Evolutionary conservation across 1,140 invertebrate genomes (phyloP), one percentile per base, ranked within the genome.

Genomic region (Drosophila novamexicana): DNA sequence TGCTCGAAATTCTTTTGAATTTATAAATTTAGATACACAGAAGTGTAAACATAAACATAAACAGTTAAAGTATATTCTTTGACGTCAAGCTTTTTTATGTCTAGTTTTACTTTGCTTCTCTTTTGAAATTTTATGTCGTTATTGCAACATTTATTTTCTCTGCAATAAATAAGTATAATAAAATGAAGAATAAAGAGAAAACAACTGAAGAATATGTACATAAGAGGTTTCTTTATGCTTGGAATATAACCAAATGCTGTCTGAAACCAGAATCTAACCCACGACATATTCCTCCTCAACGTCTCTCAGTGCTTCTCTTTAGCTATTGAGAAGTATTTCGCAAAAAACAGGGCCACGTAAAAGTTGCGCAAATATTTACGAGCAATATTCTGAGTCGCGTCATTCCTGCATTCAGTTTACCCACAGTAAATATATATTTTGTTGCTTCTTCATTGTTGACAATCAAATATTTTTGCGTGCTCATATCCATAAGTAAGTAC

Each of bases 381-480:
- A 42, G 68, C 53, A 61, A 64, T 70, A 52, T 69, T 77, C 69
- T 59, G 34, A 66, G 58, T 42, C 57, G 61, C 22, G 22, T 54
- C 72, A 80, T 80, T 81, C 66, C 42, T 29, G 22, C 68, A 73
- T 63, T 64, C 63, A 65, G 65, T 71, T 58, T 62, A 80, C 34
- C 69, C 36, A 53, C 56, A 79, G 45, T 52, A 59, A 64, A 73
- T 40, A 22, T 18, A 18, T 40, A 56, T 54, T 70, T 18, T 65
- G 22, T 66, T 47, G 16, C 14, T 68, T 70, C 22, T 42, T 67
- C 22, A 29, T 64, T 50, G 37, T 5, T 36, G 64, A 67, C 73
- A 84, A 68, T 69, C 77, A 85, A 84, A 81, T 77, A 67, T 80
- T 77, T 73, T 72, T 62, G 57, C 44, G 22, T 45, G 36, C n/a